Percentiles rank a stretch among this genome's conserved stretches.
phyloP scores from a whole-genome alignment of 2,113 vertebrate species.

The Okapia johnstoni region DNA sequence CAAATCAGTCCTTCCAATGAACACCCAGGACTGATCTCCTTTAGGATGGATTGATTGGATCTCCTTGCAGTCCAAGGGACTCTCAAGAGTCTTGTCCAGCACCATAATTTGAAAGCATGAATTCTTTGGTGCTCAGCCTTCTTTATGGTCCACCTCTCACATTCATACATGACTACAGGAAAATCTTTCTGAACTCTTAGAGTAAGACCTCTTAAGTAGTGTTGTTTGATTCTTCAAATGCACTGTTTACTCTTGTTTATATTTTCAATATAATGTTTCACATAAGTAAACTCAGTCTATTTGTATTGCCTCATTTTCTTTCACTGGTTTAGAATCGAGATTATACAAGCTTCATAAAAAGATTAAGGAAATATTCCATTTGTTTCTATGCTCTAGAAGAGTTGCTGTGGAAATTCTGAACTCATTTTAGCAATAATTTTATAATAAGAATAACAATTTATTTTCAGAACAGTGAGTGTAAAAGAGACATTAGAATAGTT shows the following conservation, averaged over 20 bases:
- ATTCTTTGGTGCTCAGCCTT: not conserved
- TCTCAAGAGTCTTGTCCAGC: not conserved
- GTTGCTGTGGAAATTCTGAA: not conserved
- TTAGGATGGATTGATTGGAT: not conserved
- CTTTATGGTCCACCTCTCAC: not conserved
- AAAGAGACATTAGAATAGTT: not conserved
- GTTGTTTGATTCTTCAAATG: not conserved
- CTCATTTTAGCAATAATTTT: not conserved
- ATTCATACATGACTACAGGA: not conserved
- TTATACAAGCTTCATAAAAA: not conserved
- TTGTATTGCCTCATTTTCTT: not conserved
- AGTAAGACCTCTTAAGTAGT: not conserved
- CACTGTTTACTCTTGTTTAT: not conserved
- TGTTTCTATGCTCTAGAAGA: not conserved
- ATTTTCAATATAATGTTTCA: not conserved
- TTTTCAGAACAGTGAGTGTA: accelerated
- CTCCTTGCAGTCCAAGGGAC: not conserved
- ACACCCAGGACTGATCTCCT: not conserved
- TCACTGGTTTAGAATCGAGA: not conserved
- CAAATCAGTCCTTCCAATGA: not conserved
- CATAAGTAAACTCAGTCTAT: not conserved
- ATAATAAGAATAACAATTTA: not conserved
- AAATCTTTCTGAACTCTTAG: not conserved
- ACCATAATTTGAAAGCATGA: not conserved
- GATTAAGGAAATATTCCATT: not conserved